Percentiles rank a stretch among this genome's conserved stretches.
phyloP scores from a whole-genome alignment of 2,113 vertebrate genomes.

The Chloropsis hardwickii region DNA sequence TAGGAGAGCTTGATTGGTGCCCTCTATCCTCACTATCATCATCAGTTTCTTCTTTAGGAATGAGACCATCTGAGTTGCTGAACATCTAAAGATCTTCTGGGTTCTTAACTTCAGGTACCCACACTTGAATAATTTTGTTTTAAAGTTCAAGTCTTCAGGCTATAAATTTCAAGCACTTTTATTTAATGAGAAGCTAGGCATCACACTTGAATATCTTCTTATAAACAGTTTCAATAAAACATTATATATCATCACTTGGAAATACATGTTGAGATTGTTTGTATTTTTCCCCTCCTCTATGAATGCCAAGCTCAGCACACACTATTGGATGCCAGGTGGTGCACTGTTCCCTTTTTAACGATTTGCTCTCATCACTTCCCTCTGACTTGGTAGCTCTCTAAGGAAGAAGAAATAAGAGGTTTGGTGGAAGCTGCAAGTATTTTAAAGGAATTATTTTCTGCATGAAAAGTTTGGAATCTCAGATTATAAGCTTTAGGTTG shows the following conservation, averaged over 20 bases:
- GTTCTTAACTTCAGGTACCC: not conserved
- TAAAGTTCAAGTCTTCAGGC: constrained; percentile 17
- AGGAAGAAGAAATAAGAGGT: not conserved
- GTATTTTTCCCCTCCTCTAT: not conserved
- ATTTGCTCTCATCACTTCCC: not conserved
- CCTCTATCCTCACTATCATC: not conserved
- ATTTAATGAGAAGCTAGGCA: constrained; percentile 37
- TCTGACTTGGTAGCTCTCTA: not conserved
- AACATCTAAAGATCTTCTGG: not conserved
- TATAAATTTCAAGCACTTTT: constrained; percentile 39
- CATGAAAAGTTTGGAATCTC: not conserved
- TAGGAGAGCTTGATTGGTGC: not conserved
- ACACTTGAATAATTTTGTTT: not conserved
- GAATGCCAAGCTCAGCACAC: not conserved
- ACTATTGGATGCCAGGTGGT: not conserved
- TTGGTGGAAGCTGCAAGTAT: not conserved
- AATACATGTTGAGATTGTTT: not conserved
- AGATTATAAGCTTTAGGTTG: not conserved
- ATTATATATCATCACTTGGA: not conserved
- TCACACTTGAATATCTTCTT: constrained; percentile 16
- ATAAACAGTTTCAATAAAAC: constrained; percentile 34
- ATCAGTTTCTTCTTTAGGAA: not conserved
- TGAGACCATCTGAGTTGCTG: not conserved
- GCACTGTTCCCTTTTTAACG: not conserved
- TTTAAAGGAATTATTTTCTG: not conserved